A percentile compares a stretch with the other conserved stretches of the same genome.
Evolutionary conservation across 2,888 invertebrate genomes (phyloP).

Genomic region (Parthenolecanium corni): DNA sequence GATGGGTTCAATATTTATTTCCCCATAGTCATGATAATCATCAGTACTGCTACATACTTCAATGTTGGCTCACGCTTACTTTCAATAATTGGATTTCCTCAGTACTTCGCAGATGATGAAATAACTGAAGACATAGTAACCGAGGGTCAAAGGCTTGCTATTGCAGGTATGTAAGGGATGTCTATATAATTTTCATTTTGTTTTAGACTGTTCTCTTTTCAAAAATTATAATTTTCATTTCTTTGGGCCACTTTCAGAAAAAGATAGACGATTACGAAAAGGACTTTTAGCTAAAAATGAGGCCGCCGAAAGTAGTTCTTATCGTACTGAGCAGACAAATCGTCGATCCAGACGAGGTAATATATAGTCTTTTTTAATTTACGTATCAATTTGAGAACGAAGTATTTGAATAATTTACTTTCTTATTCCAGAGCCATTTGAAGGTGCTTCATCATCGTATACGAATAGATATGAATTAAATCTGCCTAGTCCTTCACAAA

Average conservation of each 20-base stretch:
- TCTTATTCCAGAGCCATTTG: background rate
- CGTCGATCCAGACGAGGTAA: conserved; percentile 5
- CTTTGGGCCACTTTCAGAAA: conserved; percentile 25
- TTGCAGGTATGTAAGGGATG: conserved; percentile 52
- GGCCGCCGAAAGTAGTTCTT: background rate
- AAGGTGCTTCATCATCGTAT: background rate
- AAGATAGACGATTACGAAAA: conserved; percentile 31
- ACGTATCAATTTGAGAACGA: no score
- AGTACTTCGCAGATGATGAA: conserved; percentile 89
- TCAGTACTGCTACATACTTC: conserved; percentile 89
- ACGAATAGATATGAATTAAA: conserved; percentile 14
- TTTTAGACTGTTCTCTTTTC: background rate
- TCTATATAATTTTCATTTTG: background rate
- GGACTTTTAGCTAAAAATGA: conserved; percentile 8
- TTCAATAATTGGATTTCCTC: conserved; percentile 87
- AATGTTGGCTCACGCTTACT: conserved; percentile 82
- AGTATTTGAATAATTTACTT: no score
- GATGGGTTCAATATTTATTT: conserved; percentile 99
- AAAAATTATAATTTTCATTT: background rate
- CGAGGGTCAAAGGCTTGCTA: conserved; percentile 83
- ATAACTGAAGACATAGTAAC: conserved; percentile 87
- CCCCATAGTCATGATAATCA: conserved; percentile 87
- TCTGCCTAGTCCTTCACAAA: background rate
- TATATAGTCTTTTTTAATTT: background rate
- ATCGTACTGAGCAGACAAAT: background rate